Base-by-base conservation (phyloP, 2,888 invertebrate species). In the Aspidiotus rigidus region DNA sequence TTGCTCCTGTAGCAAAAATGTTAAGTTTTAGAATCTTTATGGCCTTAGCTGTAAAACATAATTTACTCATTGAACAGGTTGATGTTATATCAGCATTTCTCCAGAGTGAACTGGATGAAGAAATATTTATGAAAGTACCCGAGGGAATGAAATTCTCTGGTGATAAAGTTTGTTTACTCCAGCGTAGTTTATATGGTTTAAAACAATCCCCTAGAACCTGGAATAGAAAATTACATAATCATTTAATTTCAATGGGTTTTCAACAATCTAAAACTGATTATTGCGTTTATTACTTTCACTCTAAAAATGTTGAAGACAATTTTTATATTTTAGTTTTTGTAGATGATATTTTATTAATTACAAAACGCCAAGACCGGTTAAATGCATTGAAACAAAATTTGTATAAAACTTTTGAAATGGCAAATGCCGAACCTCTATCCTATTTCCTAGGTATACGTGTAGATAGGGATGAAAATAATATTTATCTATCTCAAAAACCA, bases 1-100 rank as follows among this genome's bases (percentile, higher is more conserved):
- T 75, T 66, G 74, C 76, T 56, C 75, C 49, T 13, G 49, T 49
- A 3, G 10, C n/a, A 3, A 49, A 49, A n/a, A 13, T 49, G n/a
- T 13, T 6, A 6, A 49, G 49, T 49, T 49, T 49, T 49, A 11
- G 49, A 11, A n/a, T 49, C 3, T 49, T 49, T 13, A 49, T 49
- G 3, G 10, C 49, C 49, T n/a, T 49, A n/a, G 49, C 49, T 13
- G 49, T 49, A 6, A 11, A 49, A n/a, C 49, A 49, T 6, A n/a
- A 49, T 11, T 6, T 49, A 2, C 10, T n/a, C 6, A 49, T 49
- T 49, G 49, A 49, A n/a, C 49, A 49, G 3, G 11, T 49, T 49
- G 49, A 49, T 49, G n/a, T 49, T 49, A 49, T n/a, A 1, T 13
- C 49, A 11, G 49, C 49, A 13, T 49, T 13, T n/a, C n/a, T 49